Evolutionary conservation across 2,113 vertebrate species (phyloP).

Genomic region (Gavialis gangeticus): DNA sequence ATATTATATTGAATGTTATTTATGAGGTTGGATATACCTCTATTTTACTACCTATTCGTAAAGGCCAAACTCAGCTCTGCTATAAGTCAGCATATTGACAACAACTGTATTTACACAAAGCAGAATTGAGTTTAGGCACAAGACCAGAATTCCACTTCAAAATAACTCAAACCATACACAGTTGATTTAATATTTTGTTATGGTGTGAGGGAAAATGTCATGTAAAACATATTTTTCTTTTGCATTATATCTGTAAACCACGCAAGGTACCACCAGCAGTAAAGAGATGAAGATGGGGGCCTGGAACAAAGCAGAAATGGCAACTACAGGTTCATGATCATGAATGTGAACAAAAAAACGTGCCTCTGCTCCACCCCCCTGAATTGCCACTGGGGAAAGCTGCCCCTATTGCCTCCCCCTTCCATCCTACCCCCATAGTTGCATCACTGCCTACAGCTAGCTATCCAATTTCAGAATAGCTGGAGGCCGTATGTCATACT

Average conservation of each 20-base stretch:
- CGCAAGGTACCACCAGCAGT: not conserved
- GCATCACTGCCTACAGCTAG: too few species aligned
- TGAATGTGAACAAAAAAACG: too few species aligned
- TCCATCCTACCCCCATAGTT: too few species aligned
- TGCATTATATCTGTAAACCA: not conserved
- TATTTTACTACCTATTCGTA: not conserved
- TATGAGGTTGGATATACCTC: not conserved
- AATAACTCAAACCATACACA: not conserved
- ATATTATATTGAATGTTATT: not conserved
- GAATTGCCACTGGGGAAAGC: too few species aligned
- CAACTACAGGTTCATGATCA: too few species aligned
- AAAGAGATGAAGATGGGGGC: too few species aligned
- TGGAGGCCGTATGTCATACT: not conserved
- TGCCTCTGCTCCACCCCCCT: too few species aligned
- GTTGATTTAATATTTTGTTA: not conserved
- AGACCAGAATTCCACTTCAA: not conserved
- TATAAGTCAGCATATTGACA: not conserved
- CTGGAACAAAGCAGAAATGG: too few species aligned
- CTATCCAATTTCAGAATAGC: too few species aligned
- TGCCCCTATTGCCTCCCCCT: too few species aligned
- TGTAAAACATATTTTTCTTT: not conserved
- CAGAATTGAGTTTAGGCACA: not conserved
- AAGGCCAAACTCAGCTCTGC: not conserved
- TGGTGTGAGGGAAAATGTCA: not conserved
- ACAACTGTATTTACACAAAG: not conserved